phyloP scores from a whole-genome alignment of 2,888 invertebrate genomes.

The Stictocephala bisonia region DNA sequence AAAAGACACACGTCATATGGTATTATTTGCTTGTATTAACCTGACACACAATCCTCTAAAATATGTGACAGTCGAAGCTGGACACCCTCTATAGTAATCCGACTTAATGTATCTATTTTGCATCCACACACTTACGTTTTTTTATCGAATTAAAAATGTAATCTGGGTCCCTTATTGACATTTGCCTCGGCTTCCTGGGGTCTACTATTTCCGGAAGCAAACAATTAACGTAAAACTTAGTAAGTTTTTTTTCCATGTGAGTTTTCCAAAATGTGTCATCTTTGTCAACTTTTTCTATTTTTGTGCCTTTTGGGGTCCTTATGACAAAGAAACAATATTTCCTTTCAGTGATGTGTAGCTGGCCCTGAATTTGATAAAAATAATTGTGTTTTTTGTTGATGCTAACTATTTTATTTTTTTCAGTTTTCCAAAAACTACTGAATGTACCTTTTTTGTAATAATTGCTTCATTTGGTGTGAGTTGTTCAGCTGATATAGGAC shows the following conservation, averaged over 20 bases:
- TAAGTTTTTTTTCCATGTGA: conserved; percentile 18
- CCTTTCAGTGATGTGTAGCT: conserved; percentile 32
- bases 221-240: conserved; percentile 33
- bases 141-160: too few species aligned
- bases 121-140: too few species aligned
- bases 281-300: not conserved
- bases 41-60: too few species aligned
- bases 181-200: conserved; percentile 11
- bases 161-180: conserved; percentile 38
- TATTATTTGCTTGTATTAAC: too few species aligned
- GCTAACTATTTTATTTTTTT: conserved; percentile 11
- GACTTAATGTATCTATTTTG: too few species aligned
- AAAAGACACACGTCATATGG: too few species aligned
- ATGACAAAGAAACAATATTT: conserved; percentile 28
- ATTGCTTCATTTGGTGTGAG: conserved; percentile 35
- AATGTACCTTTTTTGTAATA: not conserved
- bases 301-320: conserved; percentile 30
- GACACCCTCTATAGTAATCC: too few species aligned
- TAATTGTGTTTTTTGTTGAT: conserved; percentile 24
- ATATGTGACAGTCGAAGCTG: too few species aligned
- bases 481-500: conserved; percentile 27
- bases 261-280: conserved; percentile 20
- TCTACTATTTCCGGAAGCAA: conserved; percentile 33
- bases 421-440: not conserved
- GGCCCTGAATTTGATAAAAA: conserved; percentile 39